Base-by-base conservation (phyloP, 2,113 vertebrate species). In the Carettochelys insculpta region DNA sequence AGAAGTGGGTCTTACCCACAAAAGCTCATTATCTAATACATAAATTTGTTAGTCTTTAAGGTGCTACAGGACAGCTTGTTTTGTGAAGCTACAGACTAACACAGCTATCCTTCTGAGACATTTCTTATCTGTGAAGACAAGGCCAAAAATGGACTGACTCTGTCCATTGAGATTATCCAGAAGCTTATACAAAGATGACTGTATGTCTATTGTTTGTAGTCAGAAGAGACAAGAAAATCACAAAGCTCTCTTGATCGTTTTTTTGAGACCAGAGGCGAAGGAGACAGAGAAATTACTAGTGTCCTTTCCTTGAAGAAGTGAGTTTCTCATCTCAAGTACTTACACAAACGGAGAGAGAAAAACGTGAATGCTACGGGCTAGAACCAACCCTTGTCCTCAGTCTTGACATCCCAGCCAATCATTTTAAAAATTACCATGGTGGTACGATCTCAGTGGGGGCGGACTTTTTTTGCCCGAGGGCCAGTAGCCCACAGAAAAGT, bases 71-170 rank as follows among this genome's bases (percentile, higher is more conserved):
- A n/a, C n/a, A n/a, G n/a, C n/a, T n/a, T n/a, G n/a, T n/a, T n/a
- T n/a, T n/a, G n/a, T n/a, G n/a, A n/a, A n/a, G n/a, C n/a, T n/a
- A n/a, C n/a, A n/a, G n/a, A n/a, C n/a, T n/a, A n/a, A n/a, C n/a
- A n/a, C n/a, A n/a, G n/a, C n/a, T n/a, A n/a, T n/a, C n/a, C n/a
- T n/a, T n/a, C n/a, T n/a, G n/a, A n/a, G n/a, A n/a, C n/a, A n/a
- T 92, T 90, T 92, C 86, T 89, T 47, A 75, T 79, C 83, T 85
- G 86, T 83, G 90, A 90, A 92, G 77, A 75, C 65, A 41, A 84
- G 61, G n/a, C 68, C 77, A 76, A 41, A 92, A 95, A 96, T 94
- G 93, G 93, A 92, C 52, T 76, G 82, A 82, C 93, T 94, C 82
- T 68, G n/a, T 54, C 77, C 58, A 89, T 58, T 2, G 1, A 95